Conservation (phyloP, 1,140 invertebrate genomes). For the Lepidurus couesii region DNA sequence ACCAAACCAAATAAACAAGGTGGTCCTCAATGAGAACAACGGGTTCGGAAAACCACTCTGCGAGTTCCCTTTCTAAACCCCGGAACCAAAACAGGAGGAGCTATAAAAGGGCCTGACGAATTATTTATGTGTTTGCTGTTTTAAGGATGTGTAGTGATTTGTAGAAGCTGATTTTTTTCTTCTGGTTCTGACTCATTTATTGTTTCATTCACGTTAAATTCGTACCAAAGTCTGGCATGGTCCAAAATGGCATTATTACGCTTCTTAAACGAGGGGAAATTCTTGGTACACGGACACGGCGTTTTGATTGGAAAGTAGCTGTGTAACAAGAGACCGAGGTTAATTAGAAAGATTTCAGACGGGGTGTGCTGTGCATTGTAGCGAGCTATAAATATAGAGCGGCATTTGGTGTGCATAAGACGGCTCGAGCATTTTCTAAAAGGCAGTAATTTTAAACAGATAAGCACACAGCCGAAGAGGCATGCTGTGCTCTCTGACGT, state of each 20-base stretch:
- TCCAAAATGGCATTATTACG: too few species aligned
- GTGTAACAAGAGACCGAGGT: not conserved
- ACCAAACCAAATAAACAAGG: slow-evolving; percentile 19
- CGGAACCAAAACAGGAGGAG: not conserved
- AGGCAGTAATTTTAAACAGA: slow-evolving; percentile 19
- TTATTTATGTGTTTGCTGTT: not conserved
- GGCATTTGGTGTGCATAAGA: not conserved
- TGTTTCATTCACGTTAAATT: too few species aligned
- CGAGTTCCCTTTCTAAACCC: not conserved
- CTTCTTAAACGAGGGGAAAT: too few species aligned
- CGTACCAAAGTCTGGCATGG: too few species aligned
- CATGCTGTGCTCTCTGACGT: not conserved
- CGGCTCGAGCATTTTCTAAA: not conserved
- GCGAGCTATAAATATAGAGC: slow-evolving; percentile 10
- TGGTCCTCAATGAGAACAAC: slow-evolving; percentile 20
- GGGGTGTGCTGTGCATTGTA: not conserved
- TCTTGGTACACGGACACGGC: too few species aligned
- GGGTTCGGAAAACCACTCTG: slow-evolving; percentile 11
- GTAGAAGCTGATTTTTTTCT: too few species aligned
- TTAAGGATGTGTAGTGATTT: too few species aligned
- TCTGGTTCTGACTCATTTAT: too few species aligned
- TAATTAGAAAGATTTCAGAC: not conserved
- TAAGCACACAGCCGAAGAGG: not conserved
- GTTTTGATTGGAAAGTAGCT: too few species aligned
- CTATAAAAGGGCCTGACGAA: not conserved